Evolutionary conservation across 2,797 vertebrate genomes (phyloP), one percentile per base, ranked within the genome.

Genomic region (Sphaeramia orbicularis): DNA sequence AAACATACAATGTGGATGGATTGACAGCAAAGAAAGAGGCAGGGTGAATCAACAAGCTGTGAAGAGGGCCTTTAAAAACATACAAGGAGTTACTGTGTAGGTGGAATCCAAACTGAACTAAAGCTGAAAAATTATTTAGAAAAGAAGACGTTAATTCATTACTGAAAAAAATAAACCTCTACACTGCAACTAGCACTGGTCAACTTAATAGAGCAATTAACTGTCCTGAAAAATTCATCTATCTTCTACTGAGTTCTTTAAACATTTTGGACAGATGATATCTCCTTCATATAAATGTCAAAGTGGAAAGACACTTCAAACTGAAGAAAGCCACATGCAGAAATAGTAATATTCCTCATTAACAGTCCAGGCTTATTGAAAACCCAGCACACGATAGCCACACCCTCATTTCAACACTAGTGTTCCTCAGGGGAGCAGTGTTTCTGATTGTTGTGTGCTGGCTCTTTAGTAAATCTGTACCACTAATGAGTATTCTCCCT

Each of bases 401-500:
- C 86, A 74, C 83, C 87, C 82, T 74, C 18, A 0, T 43, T 71
- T 70, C 64, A 76, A 74, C 62, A 65, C 52, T 30, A 53, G 65
- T 65, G 44, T 47, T 82, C 63, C 82, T 81, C 68, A n/a, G 61
- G 75, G 74, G 66, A 81, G 50, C 32, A 56, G 30, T 50, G 65
- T 47, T 57, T 78, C 55, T 73, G 69, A 81, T 75, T 76, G 80
- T 73, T 76, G 65, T 14, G 55, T 52, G 63, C 69, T 68, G 76
- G 41, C 51, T 86, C 65, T 83, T 80, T 35, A 75, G 77, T 61
- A 72, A 73, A 80, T 84, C 72, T 81, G 59, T 13, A 24, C 51
- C 6, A 49, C 62, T 86, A 85, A 85, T 82, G 76, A 81, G 80
- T 41, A 76, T 80, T 74, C 65, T 66, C 64, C 64, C 76, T 63